phyloP scores from a whole-genome alignment of 2,888 invertebrate genomes.

The Lithosia quadra region DNA sequence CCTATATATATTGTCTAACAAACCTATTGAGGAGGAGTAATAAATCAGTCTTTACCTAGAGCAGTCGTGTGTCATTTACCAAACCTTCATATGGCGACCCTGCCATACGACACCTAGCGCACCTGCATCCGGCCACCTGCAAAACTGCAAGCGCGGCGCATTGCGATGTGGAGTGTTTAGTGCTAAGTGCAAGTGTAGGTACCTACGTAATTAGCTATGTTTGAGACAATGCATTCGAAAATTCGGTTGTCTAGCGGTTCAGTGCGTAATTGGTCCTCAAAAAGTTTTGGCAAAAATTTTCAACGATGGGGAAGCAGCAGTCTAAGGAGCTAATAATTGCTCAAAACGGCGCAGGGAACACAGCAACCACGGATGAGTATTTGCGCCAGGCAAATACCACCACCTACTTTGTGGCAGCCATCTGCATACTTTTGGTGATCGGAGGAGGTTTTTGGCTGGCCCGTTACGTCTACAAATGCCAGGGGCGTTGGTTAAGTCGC shows the following conservation, averaged over 20 bases:
- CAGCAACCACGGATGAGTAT: no score
- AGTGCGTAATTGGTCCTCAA: no score
- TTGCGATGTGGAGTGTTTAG: not conserved
- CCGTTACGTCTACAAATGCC: not conserved
- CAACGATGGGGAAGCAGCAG: not conserved
- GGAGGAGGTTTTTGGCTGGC: conserved; percentile 1
- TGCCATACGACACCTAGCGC: not conserved
- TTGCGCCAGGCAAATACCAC: not conserved
- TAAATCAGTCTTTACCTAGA: no score
- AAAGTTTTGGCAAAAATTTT: no score
- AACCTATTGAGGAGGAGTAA: no score
- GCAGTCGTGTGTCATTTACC: no score
- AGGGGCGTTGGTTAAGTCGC: not conserved
- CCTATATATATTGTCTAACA: no score
- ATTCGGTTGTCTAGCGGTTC: no score
- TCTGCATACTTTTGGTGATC: not conserved
- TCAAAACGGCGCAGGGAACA: not conserved
- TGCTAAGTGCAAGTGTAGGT: not conserved
- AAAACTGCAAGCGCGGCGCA: not conserved
- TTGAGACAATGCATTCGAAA: no score
- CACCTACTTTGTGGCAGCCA: not conserved
- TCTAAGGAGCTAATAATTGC: not conserved
- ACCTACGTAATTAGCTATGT: no score
- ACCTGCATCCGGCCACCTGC: not conserved
- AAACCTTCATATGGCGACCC: not conserved